A percentile compares a stretch with the other conserved stretches of the same genome.
These are phyloP conservation scores for Malurus alboscapulatus DNA, from an alignment of 2,113 vertebrate species.

Conservation along the genomic window DNA sequence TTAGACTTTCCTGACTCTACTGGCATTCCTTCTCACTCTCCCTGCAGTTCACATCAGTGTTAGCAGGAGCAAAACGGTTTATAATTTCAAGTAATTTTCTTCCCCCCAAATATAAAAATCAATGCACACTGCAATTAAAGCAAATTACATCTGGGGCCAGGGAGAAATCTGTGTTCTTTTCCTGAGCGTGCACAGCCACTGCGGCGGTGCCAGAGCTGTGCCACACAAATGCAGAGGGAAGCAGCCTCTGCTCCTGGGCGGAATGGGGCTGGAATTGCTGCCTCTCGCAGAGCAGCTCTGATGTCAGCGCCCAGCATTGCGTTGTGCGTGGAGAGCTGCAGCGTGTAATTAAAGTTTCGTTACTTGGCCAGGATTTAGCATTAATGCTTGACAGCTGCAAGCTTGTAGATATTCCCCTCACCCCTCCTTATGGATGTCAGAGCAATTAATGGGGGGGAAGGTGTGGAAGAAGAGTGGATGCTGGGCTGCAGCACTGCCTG, in stretches of 20 bases:
- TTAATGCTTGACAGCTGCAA: slow-evolving; percentile 48
- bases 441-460: slow-evolving; percentile 25
- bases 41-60: not conserved
- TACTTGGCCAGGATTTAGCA: slow-evolving; percentile 40
- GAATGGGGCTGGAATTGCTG: not conserved
- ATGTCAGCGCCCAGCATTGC: not conserved
- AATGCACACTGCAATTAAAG: rapidly evolving
- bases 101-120: not conserved
- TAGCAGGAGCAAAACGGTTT: not conserved
- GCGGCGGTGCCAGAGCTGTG: not conserved
- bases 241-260: not conserved
- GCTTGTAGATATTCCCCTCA: not conserved
- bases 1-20: not conserved
- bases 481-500: not conserved
- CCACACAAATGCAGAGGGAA: not conserved
- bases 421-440: not conserved
- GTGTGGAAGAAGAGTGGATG: not conserved
- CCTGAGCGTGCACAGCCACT: not conserved
- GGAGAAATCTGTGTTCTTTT: not conserved
- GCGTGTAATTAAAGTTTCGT: slow-evolving; percentile 52
- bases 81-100: not conserved
- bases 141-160: not conserved
- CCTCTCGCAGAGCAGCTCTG: not conserved
- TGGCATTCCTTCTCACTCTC: not conserved
- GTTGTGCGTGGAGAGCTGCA: not conserved